phyloP scores from a whole-genome alignment of 37 sponge, comb jelly and placozoan genomes.

The Oscarella lobularis region DNA sequence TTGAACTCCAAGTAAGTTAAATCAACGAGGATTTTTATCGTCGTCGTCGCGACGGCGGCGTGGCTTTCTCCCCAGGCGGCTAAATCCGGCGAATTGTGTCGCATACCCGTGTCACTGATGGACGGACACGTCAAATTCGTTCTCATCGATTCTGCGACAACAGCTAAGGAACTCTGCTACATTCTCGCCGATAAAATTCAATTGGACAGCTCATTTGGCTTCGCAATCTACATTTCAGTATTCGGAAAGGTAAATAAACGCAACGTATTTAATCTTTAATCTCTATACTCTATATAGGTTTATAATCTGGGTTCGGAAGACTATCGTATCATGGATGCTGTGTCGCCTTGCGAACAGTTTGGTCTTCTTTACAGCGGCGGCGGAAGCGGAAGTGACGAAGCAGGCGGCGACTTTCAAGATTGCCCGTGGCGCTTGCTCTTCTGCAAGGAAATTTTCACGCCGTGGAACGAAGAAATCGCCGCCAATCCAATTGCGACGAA shows the following conservation, averaged over 20 bases:
- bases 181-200: neutral
- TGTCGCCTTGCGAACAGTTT: slow-evolving; percentile 4
- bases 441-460: neutral
- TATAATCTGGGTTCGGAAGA: neutral
- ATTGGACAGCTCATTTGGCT: neutral
- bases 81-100: neutral
- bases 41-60: neutral
- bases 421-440: neutral
- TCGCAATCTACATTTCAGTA: neutral
- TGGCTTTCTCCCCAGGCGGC: neutral
- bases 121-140: neutral
- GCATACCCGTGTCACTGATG: neutral
- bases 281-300: neutral
- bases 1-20: slow-evolving; percentile 8
- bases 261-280: neutral
- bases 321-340: neutral
- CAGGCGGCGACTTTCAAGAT: neutral
- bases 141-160: neutral
- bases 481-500: neutral
- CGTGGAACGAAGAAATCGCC: slow-evolving; percentile 3
- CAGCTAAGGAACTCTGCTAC: slow-evolving; percentile 2
- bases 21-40: too few species aligned
- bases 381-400: neutral
- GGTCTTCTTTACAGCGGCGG: neutral
- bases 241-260: neutral